These are phyloP conservation scores for Galbula dea DNA, from an alignment of 2,113 vertebrate species.

Conservation along the genomic window DNA sequence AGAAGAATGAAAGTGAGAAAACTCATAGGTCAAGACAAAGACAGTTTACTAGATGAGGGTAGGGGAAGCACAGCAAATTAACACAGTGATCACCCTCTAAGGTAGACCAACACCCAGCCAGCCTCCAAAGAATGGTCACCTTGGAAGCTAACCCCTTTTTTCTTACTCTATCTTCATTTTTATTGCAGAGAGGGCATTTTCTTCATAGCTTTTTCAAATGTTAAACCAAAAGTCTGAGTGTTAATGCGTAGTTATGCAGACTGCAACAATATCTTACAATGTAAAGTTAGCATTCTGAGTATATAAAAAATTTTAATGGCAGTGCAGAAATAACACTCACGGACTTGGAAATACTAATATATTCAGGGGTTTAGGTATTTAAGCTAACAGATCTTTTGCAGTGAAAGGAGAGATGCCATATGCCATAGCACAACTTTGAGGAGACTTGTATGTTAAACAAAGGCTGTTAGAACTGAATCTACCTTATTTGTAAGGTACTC, in stretches of 20 bases:
- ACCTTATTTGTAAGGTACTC: neutral
- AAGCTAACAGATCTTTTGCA: neutral
- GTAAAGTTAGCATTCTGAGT: neutral
- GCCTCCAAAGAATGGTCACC: neutral
- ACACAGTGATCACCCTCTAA: neutral
- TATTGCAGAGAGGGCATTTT: neutral
- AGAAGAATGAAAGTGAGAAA: neutral
- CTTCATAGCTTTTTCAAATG: neutral
- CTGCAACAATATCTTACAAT: neutral
- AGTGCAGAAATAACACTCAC: neutral
- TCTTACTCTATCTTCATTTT: neutral
- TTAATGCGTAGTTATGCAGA: neutral
- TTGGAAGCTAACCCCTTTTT: neutral
- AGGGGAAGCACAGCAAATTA: neutral
- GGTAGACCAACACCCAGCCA: neutral
- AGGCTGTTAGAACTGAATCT: neutral
- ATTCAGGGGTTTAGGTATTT: neutral
- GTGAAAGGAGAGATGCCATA: neutral
- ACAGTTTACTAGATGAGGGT: neutral
- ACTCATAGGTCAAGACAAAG: neutral
- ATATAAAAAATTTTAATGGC: neutral
- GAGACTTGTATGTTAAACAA: neutral
- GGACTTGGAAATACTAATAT: neutral
- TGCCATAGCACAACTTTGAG: neutral
- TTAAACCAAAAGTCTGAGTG: neutral